phyloP scores from a whole-genome alignment of 2,113 vertebrate genomes.

The Pelusios castaneus region DNA sequence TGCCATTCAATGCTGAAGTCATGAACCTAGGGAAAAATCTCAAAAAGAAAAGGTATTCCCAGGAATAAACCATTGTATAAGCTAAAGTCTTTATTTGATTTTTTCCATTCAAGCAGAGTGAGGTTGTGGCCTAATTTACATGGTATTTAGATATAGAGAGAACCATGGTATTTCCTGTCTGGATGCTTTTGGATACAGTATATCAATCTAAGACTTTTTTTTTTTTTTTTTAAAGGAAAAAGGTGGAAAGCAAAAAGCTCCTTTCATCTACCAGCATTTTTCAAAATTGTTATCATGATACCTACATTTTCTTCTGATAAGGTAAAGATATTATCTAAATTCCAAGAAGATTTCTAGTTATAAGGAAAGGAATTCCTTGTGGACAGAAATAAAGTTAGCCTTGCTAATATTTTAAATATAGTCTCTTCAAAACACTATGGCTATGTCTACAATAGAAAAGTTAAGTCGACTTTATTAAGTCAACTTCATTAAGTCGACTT shows the following conservation, averaged over 20 bases:
- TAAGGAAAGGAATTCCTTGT: background rate
- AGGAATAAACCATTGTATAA: background rate
- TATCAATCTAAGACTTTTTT: conserved; percentile 16
- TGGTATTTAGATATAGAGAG: background rate
- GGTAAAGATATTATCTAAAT: background rate
- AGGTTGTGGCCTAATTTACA: background rate
- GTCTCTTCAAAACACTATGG: background rate
- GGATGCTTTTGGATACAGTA: background rate
- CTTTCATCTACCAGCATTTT: background rate
- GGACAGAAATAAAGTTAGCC: background rate
- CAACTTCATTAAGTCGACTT: too few species aligned
- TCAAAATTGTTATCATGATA: background rate
- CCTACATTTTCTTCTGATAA: background rate
- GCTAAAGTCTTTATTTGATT: background rate
- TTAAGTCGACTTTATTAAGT: too few species aligned
- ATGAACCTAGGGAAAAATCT: background rate
- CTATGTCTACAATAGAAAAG: too few species aligned
- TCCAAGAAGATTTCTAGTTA: background rate
- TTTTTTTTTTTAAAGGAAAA: conserved; percentile 21
- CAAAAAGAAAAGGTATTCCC: background rate
- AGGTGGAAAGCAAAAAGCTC: background rate
- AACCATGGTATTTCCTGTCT: conserved; percentile 3
- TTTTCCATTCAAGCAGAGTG: background rate
- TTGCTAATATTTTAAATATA: background rate
- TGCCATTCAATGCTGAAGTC: background rate